Base-by-base conservation (phyloP, 2,888 invertebrate species). In the Bhutanitis thaidina region DNA sequence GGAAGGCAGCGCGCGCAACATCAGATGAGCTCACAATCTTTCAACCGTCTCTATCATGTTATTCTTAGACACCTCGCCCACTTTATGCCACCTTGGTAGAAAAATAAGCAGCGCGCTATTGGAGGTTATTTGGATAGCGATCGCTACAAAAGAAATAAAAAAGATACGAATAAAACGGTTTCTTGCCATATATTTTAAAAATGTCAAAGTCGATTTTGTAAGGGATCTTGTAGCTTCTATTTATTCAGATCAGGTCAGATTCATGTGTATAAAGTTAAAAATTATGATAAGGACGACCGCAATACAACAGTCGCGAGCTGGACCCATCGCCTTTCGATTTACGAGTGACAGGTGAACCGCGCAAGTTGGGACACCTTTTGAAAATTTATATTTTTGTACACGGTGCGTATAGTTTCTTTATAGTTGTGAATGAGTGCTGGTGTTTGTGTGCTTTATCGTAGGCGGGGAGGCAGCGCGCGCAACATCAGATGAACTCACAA, bases 1-100 rank as follows among this genome's bases (percentile, higher is more conserved):
- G 12, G 94, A 90, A 0, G 95, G 93, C 57, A 96, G 79, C 7
- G 91, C 91, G 62, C 93, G 92, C 43, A 96, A 77, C 10, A 96
- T 91, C 0, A 93, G 92, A 77, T 97, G 96, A 8, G 92, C 92
- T 7, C 93, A 93, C 0, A 96, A 95, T 39, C 92, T 94, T 56
- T 94, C 93, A 66, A 97, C 94, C 0, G 97, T 92, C 71, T 95
- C 94, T 29, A 95, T 94, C 65, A 98, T 91, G 75, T 97, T 97
- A 56, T 94, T 91, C 71, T 92, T 51, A 97, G 84, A 36, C 96
- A 95, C 13, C 96, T 91, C 5, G 94, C 93, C 97, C 97, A 97
- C 71, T 94, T 93, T 45, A 95, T 93, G 37, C 95, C 91, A 43
- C 92, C 94, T 94, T 60, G 27, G 52, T 52, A 47, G 30, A 41